Evolutionary conservation across 2,113 vertebrate species (phyloP).

Genomic region (Uropsilus gracilis): DNA sequence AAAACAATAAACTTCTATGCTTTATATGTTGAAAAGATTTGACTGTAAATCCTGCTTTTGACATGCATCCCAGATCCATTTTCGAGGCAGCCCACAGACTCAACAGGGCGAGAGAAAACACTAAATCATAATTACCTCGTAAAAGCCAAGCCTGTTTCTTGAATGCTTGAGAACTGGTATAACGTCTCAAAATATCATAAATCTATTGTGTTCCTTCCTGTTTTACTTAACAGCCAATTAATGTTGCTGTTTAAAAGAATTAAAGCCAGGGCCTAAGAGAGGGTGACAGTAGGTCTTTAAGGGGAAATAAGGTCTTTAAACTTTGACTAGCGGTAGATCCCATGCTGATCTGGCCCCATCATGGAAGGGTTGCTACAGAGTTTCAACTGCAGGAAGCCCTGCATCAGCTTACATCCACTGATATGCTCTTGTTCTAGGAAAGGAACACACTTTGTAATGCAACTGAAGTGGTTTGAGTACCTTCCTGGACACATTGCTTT

Average conservation of each 20-base stretch:
- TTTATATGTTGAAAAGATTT: slow-evolving; percentile 80
- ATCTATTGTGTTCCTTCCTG: slow-evolving; percentile 81
- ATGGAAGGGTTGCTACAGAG: slow-evolving; percentile 80
- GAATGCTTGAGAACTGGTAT: slow-evolving; percentile 76
- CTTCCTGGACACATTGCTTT: slow-evolving; percentile 77
- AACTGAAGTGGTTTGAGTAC: slow-evolving; percentile 82
- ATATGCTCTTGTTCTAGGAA: slow-evolving; percentile 61
- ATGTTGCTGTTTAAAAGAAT: slow-evolving; percentile 81
- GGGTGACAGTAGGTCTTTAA: background rate
- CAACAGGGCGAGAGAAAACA: slow-evolving; percentile 82
- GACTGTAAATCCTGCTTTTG: slow-evolving; percentile 83
- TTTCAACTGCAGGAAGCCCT: slow-evolving; percentile 20
- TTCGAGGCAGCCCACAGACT: slow-evolving; percentile 84
- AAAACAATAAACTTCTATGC: slow-evolving; percentile 72
- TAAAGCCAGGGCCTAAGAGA: slow-evolving; percentile 73
- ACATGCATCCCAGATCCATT: slow-evolving; percentile 81
- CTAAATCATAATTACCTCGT: slow-evolving; percentile 87
- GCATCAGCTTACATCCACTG: background rate
- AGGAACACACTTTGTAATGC: slow-evolving; percentile 81
- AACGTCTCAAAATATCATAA: slow-evolving; percentile 83
- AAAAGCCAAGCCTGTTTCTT: slow-evolving; percentile 81
- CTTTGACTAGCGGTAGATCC: slow-evolving; percentile 49
- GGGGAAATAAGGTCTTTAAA: slow-evolving; percentile 65
- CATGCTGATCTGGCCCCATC: slow-evolving; percentile 65
- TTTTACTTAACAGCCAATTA: slow-evolving; percentile 87